Evolutionary conservation across 2,113 vertebrate species (phyloP).

Genomic region (Talpa occidentalis): DNA sequence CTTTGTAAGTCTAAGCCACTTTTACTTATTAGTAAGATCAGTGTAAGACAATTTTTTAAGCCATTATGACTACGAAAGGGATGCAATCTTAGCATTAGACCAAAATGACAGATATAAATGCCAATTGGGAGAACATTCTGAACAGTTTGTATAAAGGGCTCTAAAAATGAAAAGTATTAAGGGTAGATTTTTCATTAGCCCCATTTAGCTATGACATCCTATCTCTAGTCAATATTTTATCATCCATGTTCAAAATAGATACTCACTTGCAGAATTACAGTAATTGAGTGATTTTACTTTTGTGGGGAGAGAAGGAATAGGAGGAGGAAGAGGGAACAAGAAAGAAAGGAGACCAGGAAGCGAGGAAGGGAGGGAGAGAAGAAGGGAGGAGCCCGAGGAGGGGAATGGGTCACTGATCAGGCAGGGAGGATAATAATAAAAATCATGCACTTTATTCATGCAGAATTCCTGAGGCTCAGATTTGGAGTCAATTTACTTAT

Average conservation of each 20-base stretch:
- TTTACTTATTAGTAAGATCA: slow-evolving; percentile 37
- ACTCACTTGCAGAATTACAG: background rate
- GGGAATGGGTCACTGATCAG: background rate
- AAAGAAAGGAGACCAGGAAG: no score
- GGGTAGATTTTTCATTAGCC: background rate
- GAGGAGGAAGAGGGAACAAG: no score
- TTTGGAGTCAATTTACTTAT: slow-evolving; percentile 44
- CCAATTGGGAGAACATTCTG: background rate
- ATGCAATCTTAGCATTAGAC: background rate
- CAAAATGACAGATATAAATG: slow-evolving; percentile 26
- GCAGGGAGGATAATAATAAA: background rate
- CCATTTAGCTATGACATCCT: background rate
- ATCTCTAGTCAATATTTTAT: slow-evolving; percentile 31
- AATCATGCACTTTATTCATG: background rate
- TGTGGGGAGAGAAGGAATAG: background rate
- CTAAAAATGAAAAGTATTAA: slow-evolving; percentile 29
- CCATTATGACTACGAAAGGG: background rate
- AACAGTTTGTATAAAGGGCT: background rate
- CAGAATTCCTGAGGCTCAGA: background rate
- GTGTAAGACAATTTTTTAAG: slow-evolving; percentile 1
- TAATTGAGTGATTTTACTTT: background rate
- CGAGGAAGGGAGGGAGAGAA: no score
- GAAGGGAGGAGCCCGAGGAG: background rate
- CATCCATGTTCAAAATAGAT: slow-evolving; percentile 14
- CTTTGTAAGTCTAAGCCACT: background rate